These are phyloP conservation scores for Listrodromus nycthemerus DNA, from an alignment of 2,888 invertebrate species.

Conservation along the genomic window DNA sequence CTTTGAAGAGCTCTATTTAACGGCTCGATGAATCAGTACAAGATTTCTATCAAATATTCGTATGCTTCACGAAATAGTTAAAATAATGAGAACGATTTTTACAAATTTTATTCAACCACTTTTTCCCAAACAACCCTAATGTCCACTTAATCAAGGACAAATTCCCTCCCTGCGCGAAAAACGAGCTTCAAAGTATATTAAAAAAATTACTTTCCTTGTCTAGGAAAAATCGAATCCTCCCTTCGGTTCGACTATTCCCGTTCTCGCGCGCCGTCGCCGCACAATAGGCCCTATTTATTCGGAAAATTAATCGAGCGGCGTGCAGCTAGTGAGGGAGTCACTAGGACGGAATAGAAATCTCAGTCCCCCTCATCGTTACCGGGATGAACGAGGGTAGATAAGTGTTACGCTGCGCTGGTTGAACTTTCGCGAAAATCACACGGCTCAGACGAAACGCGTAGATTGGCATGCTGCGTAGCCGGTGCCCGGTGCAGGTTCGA, in stretches of 20 bases:
- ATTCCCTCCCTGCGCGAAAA: too few species aligned
- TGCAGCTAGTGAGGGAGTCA: constrained; percentile 47
- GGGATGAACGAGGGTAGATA: constrained; percentile 21
- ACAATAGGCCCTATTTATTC: constrained; percentile 39
- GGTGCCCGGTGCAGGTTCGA: constrained; percentile 68
- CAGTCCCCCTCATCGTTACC: constrained; percentile 27
- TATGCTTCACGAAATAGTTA: too few species aligned
- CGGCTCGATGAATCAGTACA: too few species aligned
- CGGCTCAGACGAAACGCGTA: constrained; percentile 75
- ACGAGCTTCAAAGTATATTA: too few species aligned
- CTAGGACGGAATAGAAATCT: constrained; percentile 56
- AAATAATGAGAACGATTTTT: too few species aligned
- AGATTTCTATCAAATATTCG: too few species aligned
- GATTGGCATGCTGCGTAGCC: constrained; percentile 52
- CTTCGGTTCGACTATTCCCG: constrained; percentile 15
- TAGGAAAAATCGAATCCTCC: constrained; percentile 2
- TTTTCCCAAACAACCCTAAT: too few species aligned
- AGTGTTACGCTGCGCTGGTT: constrained; percentile 20
- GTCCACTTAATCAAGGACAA: too few species aligned
- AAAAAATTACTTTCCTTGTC: too few species aligned
- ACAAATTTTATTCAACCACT: too few species aligned
- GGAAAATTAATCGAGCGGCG: constrained; percentile 53
- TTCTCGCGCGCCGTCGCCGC: neutral
- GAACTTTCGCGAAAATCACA: constrained; percentile 77
- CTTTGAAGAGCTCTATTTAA: too few species aligned